These are phyloP conservation scores for Nannoperca obscura DNA, from an alignment of 2,797 vertebrate species.

Conservation along the genomic window DNA sequence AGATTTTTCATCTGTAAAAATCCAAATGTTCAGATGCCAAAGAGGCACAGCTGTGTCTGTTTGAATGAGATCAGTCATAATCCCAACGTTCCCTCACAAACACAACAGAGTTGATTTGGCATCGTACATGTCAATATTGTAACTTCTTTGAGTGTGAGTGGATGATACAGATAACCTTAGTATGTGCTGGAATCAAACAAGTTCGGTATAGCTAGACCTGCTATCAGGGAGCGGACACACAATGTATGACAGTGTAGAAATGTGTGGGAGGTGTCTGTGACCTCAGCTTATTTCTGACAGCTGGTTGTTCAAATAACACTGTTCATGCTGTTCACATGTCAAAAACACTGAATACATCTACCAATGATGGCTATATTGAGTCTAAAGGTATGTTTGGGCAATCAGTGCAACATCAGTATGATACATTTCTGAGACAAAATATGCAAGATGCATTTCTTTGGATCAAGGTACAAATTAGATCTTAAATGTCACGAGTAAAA, in stretches of 20 bases:
- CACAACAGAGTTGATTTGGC: constrained; percentile 9
- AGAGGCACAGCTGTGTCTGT: constrained; percentile 54
- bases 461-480: not conserved
- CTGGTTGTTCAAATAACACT: constrained; percentile 48
- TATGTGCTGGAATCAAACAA: constrained; percentile 21
- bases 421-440: not conserved
- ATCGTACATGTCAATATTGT: constrained; percentile 18
- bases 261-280: constrained; percentile 65
- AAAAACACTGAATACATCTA: not conserved
- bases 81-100: constrained; percentile 18
- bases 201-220: constrained; percentile 7
- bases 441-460: not conserved
- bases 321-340: constrained; percentile 28
- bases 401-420: not conserved
- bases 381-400: not conserved
- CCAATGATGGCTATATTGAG: not conserved
- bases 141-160: constrained; percentile 1
- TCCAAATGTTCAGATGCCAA: constrained; percentile 12
- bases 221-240: constrained; percentile 13
- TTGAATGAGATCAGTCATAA: constrained; percentile 42
- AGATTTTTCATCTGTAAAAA: constrained; percentile 25
- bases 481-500: not conserved
- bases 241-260: constrained; percentile 43
- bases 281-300: constrained; percentile 69
- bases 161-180: constrained; percentile 21